Base-by-base conservation (phyloP, 2,888 invertebrate genomes). In the Amblyjoppa proteus region DNA sequence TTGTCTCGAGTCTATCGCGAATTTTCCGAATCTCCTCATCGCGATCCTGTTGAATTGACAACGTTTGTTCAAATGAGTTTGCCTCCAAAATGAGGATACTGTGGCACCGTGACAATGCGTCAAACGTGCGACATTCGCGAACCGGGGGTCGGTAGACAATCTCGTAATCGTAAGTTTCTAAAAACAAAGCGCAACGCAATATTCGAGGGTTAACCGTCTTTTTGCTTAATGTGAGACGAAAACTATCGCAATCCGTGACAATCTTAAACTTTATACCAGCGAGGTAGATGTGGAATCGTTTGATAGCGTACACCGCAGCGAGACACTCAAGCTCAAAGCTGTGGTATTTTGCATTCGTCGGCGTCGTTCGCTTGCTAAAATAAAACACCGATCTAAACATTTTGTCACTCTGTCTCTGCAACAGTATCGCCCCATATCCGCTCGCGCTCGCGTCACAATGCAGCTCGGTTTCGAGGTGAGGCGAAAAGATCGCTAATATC, bases 321-420 rank as follows among this genome's bases (percentile, higher is more conserved):
- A 93, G 79, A 34, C 85, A 87, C 73, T 93, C 91, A 2, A 89
- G 71, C 45, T 93, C 91, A 11, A 90, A 89, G n/a, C 89, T 88
- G 25, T 89, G 88, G 73, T 92, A 92, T 16, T 88, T 90, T 0
- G 77, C 7, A 78, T 93, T 90, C 0, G 87, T 71, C 0, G 73
- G 70, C 1, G 88, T 89, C 3, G 90, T 86, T 7, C 88, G 83
- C 20, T 89, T 87, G 7, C 89, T 90, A 71, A 88, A 88, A 76
- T 87, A 91, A 1, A 86, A 87, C 3, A 92, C 83, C 0, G 87
- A 86, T 13, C 77, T 61, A 28, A 88, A 74, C 41, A 28, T 45
- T 0, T 70, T 64, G 9, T 88, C 87, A 7, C 4, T 61, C 20
- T 89, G 86, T 31, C 56, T 81, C n/a, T 91, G 88, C 3, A 89